Evolutionary conservation across 2,113 vertebrate genomes (phyloP), one percentile per base, ranked within the genome.

Genomic region (Plecotus auritus): DNA sequence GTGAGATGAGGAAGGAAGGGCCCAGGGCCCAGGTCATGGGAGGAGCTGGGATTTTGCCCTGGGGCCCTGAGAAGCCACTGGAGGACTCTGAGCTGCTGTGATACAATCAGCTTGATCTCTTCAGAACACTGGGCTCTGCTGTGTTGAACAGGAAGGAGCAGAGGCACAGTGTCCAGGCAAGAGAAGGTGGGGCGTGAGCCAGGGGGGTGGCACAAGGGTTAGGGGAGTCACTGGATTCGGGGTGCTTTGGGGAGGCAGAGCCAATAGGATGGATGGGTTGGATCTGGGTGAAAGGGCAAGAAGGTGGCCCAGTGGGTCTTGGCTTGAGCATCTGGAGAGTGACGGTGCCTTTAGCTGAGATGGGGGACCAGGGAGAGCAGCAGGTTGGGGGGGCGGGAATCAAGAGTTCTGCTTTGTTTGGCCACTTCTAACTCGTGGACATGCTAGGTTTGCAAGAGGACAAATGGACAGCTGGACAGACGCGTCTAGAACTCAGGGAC

Each of bases 11-110:
- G 56, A 30, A 35, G 40, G 40, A 11, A 67, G 61, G 32, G 9
- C 11, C 9, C 3, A 0, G 54, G 78, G 13, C 67, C n/a, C 12
- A 1, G 4, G 42, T 0, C n/a, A 0, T 2, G 17, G 80, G 17
- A n/a, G 20, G 61, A 81, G 54, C 67, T 28, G 26, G 28, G 67
- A 14, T 61, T 73, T 45, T 45, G n/a, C 66, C 73, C 61, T 47
- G 22, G 74, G 16, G 10, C 47, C 56, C 51, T 4, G 28, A 78
- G 86, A 85, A 88, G 37, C 37, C 67, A 47, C 8, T 22, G 49
- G 32, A 86, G 32, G 54, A 37, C 81, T 86, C 42, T 23, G 28
- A 85, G 42, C 61, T 18, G 74, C 18, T 14, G 28, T 32, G 9
- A 61, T 4, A 14, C 26, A n/a, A 26, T 35, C 18, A 14, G 61